phyloP scores from a whole-genome alignment of 2,113 vertebrate genomes.

The Pelvicachromis taeniatus region DNA sequence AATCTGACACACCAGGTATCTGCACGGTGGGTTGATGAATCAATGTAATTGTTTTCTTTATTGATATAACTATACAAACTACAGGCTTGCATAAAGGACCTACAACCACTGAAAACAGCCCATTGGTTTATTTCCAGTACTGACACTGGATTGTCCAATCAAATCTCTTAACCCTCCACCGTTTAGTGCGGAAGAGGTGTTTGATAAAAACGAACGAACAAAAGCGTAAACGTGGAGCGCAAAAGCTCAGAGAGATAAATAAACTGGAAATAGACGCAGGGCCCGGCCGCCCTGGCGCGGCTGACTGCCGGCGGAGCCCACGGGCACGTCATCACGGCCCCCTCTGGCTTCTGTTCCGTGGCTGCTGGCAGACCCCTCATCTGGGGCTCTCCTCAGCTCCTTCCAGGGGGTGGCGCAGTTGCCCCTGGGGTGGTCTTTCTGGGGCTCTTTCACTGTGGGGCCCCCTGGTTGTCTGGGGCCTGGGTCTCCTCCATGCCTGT shows the following conservation, averaged over 20 bases:
- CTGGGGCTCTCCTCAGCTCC: too few species aligned
- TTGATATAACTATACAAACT: not conserved
- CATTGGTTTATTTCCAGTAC: not conserved
- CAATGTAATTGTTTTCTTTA: not conserved
- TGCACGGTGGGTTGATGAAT: fast-evolving
- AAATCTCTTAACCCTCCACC: not conserved
- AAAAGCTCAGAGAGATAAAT: fast-evolving
- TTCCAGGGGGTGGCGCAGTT: too few species aligned
- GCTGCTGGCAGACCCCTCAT: too few species aligned
- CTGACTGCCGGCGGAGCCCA: too few species aligned
- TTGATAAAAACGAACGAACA: not conserved
- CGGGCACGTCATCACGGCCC: too few species aligned
- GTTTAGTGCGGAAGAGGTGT: not conserved
- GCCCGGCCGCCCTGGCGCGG: too few species aligned
- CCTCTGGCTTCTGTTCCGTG: too few species aligned
- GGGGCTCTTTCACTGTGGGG: too few species aligned
- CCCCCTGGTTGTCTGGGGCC: too few species aligned
- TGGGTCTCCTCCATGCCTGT: too few species aligned
- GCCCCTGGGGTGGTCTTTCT: too few species aligned
- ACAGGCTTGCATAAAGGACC: not conserved
- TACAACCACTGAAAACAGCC: not conserved
- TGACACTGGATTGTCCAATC: not conserved
- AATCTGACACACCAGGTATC: not conserved
- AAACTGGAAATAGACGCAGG: too few species aligned
- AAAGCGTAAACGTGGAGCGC: fast-evolving